Conservation (phyloP, 2,888 invertebrate genomes). For the Lucinisca nassula region DNA sequence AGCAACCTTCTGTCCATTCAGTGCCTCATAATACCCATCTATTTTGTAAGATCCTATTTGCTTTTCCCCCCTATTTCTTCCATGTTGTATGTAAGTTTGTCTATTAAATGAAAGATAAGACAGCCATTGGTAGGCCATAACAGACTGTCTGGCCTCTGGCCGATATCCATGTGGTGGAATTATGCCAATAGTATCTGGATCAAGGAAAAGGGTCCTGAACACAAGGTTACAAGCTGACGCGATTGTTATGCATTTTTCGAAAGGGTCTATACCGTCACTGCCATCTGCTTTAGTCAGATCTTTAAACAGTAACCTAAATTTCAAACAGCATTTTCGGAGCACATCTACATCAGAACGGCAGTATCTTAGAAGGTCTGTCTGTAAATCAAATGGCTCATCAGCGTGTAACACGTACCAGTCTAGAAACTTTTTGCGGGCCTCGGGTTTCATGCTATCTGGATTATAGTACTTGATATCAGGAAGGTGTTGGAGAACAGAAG, state of each 20-base stretch:
- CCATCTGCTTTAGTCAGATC: conserved; percentile 27
- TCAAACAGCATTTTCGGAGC: conserved; percentile 47
- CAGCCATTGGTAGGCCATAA: conserved; percentile 60
- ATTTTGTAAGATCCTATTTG: conserved; percentile 25
- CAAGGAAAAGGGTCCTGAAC: conserved; percentile 45
- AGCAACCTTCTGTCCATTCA: neutral
- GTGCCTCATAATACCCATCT: conserved; percentile 32
- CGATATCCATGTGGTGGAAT: conserved; percentile 64
- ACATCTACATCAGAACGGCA: conserved; percentile 60
- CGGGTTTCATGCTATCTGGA: conserved; percentile 63
- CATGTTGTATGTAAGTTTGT: conserved; percentile 38
- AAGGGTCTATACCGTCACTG: conserved; percentile 49
- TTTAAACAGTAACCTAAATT: conserved; percentile 47
- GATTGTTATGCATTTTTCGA: conserved; percentile 57
- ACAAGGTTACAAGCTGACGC: conserved; percentile 62
- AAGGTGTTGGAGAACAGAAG: conserved; percentile 29
- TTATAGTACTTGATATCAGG: conserved; percentile 60
- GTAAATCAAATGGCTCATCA: conserved; percentile 30
- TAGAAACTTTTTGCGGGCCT: conserved; percentile 46
- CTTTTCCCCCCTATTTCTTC: conserved; percentile 35
- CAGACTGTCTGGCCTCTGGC: conserved; percentile 62
- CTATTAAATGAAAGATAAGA: conserved; percentile 36
- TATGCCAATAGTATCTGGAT: conserved; percentile 49
- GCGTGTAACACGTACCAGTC: conserved; percentile 53
- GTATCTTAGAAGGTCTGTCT: conserved; percentile 46